Base-by-base conservation (phyloP, 2,888 invertebrate genomes). In the Drosophila rubida region DNA sequence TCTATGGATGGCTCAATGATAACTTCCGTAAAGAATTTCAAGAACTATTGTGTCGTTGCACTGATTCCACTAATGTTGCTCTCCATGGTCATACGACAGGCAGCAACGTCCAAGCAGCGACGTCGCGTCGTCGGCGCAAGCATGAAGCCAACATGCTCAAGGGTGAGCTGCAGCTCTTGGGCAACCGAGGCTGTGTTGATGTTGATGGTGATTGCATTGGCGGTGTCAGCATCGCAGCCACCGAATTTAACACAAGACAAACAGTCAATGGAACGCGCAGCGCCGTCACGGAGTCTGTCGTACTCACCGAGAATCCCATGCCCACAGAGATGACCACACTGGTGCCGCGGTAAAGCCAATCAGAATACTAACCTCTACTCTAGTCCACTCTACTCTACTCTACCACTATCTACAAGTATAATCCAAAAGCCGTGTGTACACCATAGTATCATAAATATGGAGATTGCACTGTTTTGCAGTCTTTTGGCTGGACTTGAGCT, bases 1-100 rank as follows among this genome's bases (percentile, higher is more conserved):
- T 98, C 2, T 98, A 98, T 91, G 98, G 98, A 8, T 97, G 97
- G 95, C 93, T 98, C 80, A 98, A 98, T 91, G 97, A 98, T 81
- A 97, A 97, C 92, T 98, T 98, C 92, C 94, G 96, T 87, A 96
- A 96, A 90, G 97, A 97, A 91, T 97, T 97, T 90, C 94, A 95
- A 80, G 96, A 96, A 91, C 95, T 96, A 83, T 91, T 95, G 78
- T 95, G 95, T 90, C 93, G 94, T 88, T 89, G 78, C 86, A 87
- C 88, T 83, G 86, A 90, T 80, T 80, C 88, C 86, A 90, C 91
- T 90, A 91, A 91, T 91, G 87, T 88, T 89, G 87, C 89, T 91
- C 89, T 91, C 89, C 91, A 90, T 90, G 90, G 89, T 90, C 91
- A 89, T 69, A 91, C 88, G 89, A 90, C 88, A 90, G 90, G 90